phyloP scores from a whole-genome alignment of 2,113 vertebrate species.

The Pelobates fuscus region DNA sequence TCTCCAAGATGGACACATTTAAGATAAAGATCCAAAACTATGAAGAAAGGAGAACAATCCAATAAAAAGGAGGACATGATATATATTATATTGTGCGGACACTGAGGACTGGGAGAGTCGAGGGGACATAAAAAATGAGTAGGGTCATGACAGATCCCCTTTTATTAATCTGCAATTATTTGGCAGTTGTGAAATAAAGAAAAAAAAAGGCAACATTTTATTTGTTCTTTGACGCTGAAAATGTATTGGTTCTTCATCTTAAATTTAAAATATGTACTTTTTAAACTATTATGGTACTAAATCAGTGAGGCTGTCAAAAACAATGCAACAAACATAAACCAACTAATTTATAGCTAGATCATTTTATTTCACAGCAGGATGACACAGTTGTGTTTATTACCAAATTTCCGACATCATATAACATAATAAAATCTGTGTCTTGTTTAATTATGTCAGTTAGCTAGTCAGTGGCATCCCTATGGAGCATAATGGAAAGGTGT shows the following conservation, averaged over 20 bases:
- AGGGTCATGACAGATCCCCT: too few relatives aligned
- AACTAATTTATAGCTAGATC: neutral
- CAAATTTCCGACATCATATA: slow-evolving; percentile 26
- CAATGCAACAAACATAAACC: neutral
- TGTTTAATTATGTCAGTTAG: slow-evolving; percentile 21
- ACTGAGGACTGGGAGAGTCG: too few relatives aligned
- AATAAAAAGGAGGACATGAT: too few relatives aligned
- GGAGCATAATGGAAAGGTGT: slow-evolving; percentile 40
- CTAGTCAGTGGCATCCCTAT: slow-evolving; percentile 20
- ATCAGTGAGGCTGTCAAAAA: neutral
- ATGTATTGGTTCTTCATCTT: neutral
- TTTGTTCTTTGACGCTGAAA: neutral
- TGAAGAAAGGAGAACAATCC: too few relatives aligned
- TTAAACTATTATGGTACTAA: neutral
- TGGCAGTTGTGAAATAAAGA: neutral
- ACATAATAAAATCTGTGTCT: slow-evolving; percentile 26
- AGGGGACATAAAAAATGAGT: too few relatives aligned
- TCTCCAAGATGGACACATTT: too few relatives aligned
- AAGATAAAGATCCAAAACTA: too few relatives aligned
- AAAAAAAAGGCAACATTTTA: neutral
- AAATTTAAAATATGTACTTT: neutral
- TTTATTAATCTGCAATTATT: too few relatives aligned
- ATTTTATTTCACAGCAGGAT: neutral
- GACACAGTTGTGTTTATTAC: neutral
- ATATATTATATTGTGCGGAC: too few relatives aligned